Base-by-base conservation (phyloP, 2,888 invertebrate species). In the Phyllotreta cruciferae region DNA sequence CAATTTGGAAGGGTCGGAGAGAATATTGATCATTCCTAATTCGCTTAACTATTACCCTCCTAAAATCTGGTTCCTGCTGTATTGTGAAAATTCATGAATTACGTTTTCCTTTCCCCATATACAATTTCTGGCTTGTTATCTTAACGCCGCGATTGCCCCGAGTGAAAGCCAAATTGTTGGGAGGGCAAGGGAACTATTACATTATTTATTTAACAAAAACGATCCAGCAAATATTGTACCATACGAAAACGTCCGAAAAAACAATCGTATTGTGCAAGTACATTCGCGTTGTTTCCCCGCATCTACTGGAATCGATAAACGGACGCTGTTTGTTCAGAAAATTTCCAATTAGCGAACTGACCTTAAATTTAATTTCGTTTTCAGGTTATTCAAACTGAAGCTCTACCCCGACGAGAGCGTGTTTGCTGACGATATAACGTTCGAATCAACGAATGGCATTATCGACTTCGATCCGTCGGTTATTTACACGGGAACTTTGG, bases 401-500 rank as follows among this genome's bases (percentile, higher is more conserved):
- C 84, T 91, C 75, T 85, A 85, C 70, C 91, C 91, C 70, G 91
- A 93, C 80, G 86, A 87, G 14, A 85, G 85, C 70, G 86, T 93
- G 71, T 93, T 92, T 82, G 86, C 91, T 68, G 87, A 90, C 55
- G 91, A 90, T 78, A 89, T 89, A 58, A 85, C 89, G 77, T 90
- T 94, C 79, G 92, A 93, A 81, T 87, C 88, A 62, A 87, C 89
- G 8, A 82, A 85, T 53, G 90, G 91, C 56, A 86, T 85, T 69
- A 81, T 92, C 71, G 82, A 86, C 71, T 92, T 89, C 82, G 90
- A 92, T 83, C 86, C 88, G 58, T 86, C 86, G 61, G 87, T 88
- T 71, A 88, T 90, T 71, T 92, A 93, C 81, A 86, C 86, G 47
- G 94, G 94, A 70, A 86, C 86, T 71, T 83, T 94, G 68, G 90